These are phyloP conservation scores for Zaprionus ghesquierei DNA, from an alignment of 1,140 invertebrate species.

Conservation along the genomic window DNA sequence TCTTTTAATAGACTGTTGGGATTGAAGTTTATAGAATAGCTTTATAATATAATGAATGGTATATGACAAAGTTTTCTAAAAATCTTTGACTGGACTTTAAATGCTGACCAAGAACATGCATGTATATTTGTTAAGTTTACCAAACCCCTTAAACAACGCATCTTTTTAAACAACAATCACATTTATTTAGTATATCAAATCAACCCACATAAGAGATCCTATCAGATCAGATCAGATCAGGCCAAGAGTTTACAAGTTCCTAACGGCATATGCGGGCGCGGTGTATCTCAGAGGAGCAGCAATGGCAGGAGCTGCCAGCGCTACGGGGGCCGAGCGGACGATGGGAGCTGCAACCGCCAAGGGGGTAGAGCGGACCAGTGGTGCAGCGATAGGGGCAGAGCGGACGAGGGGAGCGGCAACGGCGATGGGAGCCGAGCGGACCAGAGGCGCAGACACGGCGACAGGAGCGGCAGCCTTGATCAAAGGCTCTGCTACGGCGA, in stretches of 20 bases:
- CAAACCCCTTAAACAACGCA: no score
- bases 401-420: constrained; percentile 63
- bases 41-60: not conserved
- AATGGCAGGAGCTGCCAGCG: constrained; percentile 53
- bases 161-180: constrained; percentile 54
- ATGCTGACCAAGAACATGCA: no score
- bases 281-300: constrained; percentile 55
- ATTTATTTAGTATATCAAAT: constrained; percentile 43
- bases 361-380: constrained; percentile 48
- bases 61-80: not conserved
- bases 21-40: not conserved
- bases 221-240: constrained; percentile 13
- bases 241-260: constrained; percentile 56
- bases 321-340: constrained; percentile 62
- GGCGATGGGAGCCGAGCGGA: constrained; percentile 59
- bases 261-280: constrained; percentile 54
- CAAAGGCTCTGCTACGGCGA: constrained; percentile 57
- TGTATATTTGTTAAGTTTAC: no score
- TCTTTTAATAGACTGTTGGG: no score
- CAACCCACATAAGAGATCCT: not conserved
- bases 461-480: constrained; percentile 64
- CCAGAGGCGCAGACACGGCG: constrained; percentile 44
- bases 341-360: constrained; percentile 52
- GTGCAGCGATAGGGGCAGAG: constrained; percentile 56
- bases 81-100: no score